Percentiles rank a stretch among this genome's conserved stretches.
These are phyloP conservation scores for Synergus umbraculus DNA, from an alignment of 2,888 invertebrate species.

Conservation along the genomic window DNA sequence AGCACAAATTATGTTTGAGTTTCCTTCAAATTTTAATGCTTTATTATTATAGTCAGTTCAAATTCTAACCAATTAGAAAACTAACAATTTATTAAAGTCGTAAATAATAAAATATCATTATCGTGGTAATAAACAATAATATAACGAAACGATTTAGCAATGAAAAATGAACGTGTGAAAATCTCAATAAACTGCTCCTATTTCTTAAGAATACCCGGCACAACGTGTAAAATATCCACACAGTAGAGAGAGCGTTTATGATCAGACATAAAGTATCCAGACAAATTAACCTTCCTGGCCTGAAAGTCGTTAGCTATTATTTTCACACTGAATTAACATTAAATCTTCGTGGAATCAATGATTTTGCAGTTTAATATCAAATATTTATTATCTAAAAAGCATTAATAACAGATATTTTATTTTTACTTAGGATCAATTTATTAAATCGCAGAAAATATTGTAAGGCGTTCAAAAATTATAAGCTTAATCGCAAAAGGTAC, in stretches of 20 bases:
- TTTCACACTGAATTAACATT: constrained; percentile 12
- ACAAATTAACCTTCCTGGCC: constrained; percentile 25
- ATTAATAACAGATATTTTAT: too few species aligned
- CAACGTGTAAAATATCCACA: constrained; percentile 18
- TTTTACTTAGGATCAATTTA: too few species aligned
- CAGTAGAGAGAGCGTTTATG: constrained; percentile 20
- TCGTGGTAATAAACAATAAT: too few species aligned
- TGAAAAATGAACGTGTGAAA: constrained; percentile 28
- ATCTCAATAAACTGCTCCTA: constrained; percentile 5
- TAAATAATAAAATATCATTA: too few species aligned
- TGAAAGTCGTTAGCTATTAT: constrained; percentile 25
- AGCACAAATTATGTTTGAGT: too few species aligned
- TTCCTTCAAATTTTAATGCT: too few species aligned
- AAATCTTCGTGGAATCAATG: constrained; percentile 14
- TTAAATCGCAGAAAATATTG: too few species aligned
- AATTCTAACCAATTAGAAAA: too few species aligned
- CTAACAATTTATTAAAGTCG: too few species aligned
- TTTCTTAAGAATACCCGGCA: background rate
- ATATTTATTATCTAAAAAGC: background rate
- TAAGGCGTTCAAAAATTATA: too few species aligned
- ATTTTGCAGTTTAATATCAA: constrained; percentile 11
- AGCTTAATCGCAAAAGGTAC: too few species aligned
- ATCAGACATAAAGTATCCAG: constrained; percentile 26
- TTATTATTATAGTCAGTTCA: too few species aligned
- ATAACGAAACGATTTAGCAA: background rate